phyloP scores from a whole-genome alignment of 2,113 vertebrate genomes.

The Myotis yumanensis region DNA sequence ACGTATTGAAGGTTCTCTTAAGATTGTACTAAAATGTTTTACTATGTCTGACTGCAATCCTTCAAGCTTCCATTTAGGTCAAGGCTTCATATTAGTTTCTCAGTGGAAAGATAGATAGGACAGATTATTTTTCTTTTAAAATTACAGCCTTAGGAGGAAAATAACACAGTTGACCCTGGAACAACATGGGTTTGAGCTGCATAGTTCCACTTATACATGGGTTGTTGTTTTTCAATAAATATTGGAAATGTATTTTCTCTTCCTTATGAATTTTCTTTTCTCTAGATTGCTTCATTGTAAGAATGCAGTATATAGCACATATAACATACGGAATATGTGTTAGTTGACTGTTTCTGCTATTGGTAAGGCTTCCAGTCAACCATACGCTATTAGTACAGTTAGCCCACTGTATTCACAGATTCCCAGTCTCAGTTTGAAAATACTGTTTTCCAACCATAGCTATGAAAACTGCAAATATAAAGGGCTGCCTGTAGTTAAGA shows the following conservation, averaged over 20 bases:
- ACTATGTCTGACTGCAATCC: neutral
- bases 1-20: neutral
- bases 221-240: neutral
- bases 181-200: neutral
- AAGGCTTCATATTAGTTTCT: neutral
- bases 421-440: neutral
- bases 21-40: neutral
- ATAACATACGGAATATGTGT: neutral
- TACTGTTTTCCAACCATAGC: neutral
- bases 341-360: neutral
- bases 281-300: neutral
- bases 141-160: neutral
- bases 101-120: conserved; percentile 1
- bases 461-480: neutral
- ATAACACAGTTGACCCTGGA: neutral
- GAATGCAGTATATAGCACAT: neutral
- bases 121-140: conserved; percentile 32
- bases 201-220: neutral
- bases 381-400: neutral
- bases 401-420: no score
- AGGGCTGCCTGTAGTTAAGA: neutral
- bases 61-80: neutral
- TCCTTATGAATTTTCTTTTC: neutral
- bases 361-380: neutral
- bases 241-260: neutral